phyloP scores from a whole-genome alignment of 2,797 vertebrate species.

The Okamejei kenojei region DNA sequence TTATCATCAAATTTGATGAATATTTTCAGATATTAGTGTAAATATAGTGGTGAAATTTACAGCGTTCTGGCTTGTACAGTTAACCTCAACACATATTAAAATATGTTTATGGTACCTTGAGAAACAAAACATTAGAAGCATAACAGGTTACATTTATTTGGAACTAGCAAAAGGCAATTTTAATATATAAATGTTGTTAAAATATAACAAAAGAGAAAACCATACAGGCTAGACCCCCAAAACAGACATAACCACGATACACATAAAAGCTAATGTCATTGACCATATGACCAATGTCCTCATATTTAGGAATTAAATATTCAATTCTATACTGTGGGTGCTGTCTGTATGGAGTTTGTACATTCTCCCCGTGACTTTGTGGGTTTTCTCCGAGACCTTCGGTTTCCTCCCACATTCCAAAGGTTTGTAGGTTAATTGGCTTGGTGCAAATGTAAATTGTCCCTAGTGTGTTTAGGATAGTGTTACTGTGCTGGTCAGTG shows the following conservation, averaged over 20 bases:
- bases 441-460: no score
- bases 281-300: not conserved
- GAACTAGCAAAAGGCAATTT: not conserved
- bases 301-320: not conserved
- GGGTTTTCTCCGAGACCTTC: no score
- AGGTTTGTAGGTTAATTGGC: no score
- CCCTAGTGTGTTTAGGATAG: no score
- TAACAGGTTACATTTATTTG: not conserved
- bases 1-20: not conserved
- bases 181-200: not conserved
- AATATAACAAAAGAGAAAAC: not conserved
- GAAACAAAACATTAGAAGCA: not conserved
- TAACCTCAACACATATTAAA: not conserved
- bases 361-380: no score
- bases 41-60: not conserved
- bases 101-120: not conserved
- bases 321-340: not conserved
- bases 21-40: not conserved
- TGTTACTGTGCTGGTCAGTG: no score
- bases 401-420: no score
- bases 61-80: not conserved
- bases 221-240: not conserved
- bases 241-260: not conserved
- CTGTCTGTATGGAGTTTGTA: no score
- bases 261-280: not conserved